Base-by-base conservation (phyloP, 1,140 invertebrate species). In the Anoplophora glabripennis region DNA sequence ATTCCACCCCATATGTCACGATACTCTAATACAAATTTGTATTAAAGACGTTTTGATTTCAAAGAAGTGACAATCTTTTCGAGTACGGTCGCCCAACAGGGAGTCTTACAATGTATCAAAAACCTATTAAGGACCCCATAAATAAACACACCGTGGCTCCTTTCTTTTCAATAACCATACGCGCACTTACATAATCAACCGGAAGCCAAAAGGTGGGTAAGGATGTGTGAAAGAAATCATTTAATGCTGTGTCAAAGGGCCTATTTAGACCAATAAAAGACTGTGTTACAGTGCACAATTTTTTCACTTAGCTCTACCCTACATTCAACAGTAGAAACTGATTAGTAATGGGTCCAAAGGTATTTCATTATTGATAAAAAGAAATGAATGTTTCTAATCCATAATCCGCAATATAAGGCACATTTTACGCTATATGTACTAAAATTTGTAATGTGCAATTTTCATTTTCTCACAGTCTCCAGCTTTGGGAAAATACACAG, bases 161-260 rank as follows among this genome's bases (percentile, higher is more conserved):
- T 47, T 57, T 48, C 42, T 33, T 47, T 18, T 7, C 46, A 12
- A 46, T 36, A 21, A 40, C 42, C 47, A 47, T 47, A 47, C 46
- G 45, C 54, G 54, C 18, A 47, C 42, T 46, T 35, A 53, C 49
- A 62, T 54, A 62, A 62, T 45, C 54, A 45, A 62, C 60, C 60
- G 60, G 60, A 62, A 62, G 60, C 60, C 60, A 40, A 54, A 54
- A 53, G 60, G 55, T 62, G 60, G 54, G 46, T 57, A 57, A 54
- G 40, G 54, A 62, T 57, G 60, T 57, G 60, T 62, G 60, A 57
- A 57, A 62, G 53, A 57, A 57, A 61, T 53, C 48, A 52, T 52
- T 57, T 52, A 57, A 62, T 57, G 45, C 58, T 47, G 10, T 60
- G 34, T 60, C 58, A 55, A 62, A 48, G 42, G 28, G 28, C 18